A percentile compares a stretch with the other conserved stretches of the same genome.
Conservation (phyloP, 2,113 vertebrate species). For the Oceanodroma tethys region DNA sequence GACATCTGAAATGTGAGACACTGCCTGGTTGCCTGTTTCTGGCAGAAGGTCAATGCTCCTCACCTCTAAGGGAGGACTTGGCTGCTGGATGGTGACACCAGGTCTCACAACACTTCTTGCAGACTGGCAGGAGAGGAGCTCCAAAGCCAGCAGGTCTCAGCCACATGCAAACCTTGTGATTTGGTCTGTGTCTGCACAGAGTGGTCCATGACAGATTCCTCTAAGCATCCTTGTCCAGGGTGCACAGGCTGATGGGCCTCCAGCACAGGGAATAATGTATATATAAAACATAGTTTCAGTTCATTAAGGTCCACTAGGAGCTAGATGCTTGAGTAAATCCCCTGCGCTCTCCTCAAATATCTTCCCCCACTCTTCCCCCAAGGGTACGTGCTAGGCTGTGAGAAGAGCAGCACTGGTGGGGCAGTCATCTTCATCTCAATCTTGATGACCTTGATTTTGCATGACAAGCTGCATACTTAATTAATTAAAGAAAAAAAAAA, state of each 20-base stretch:
- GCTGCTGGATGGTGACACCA: neutral
- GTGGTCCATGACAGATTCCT: neutral
- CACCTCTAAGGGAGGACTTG: neutral
- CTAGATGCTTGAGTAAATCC: neutral
- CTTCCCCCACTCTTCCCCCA: neutral
- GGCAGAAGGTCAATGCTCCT: neutral
- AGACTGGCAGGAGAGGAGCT: neutral
- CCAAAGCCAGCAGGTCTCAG: neutral
- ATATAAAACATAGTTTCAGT: neutral
- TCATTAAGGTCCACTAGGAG: neutral
- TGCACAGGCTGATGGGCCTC: neutral
- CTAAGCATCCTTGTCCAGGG: neutral
- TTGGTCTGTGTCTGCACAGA: neutral
- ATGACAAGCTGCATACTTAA: slow-evolving; percentile 44
- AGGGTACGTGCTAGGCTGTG: neutral
- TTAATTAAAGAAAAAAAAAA: neutral
- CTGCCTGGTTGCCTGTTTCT: neutral
- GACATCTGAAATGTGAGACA: neutral
- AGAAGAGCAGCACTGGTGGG: neutral
- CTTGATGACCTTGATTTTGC: slow-evolving; percentile 47
- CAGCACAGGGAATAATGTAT: no score
- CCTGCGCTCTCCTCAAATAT: neutral
- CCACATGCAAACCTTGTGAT: neutral
- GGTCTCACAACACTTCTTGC: neutral
- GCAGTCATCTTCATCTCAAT: neutral